Conservation (phyloP, 2,113 vertebrate species). For the Dipodomys stephensi region DNA sequence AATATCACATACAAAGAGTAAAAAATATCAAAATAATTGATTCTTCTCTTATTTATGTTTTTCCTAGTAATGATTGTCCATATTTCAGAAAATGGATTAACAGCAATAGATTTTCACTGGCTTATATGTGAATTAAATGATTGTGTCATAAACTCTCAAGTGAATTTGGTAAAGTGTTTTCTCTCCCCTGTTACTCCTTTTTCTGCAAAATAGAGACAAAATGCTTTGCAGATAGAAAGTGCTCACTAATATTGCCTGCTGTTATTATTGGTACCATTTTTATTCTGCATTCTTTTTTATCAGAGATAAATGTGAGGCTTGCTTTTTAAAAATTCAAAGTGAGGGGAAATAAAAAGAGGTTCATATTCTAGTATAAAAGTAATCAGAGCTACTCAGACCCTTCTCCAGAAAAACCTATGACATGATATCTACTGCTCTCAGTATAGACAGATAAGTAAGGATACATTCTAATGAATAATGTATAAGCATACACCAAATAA, state of each 20-base stretch:
- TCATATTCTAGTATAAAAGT: not conserved
- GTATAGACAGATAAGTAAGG: not conserved
- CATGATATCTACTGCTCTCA: not conserved
- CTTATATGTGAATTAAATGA: not conserved
- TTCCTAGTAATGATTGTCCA: not conserved
- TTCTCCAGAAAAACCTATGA: not conserved
- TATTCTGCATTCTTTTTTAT: not conserved
- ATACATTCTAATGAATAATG: not conserved
- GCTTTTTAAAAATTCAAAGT: not conserved
- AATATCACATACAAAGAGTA: not conserved
- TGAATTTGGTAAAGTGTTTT: not conserved
- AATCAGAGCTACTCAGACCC: accelerated
- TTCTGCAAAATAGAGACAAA: not conserved
- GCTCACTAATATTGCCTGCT: not conserved
- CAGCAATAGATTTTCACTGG: not conserved
- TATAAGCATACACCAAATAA: not conserved
- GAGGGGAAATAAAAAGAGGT: not conserved
- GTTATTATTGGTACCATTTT: not conserved
- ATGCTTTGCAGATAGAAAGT: not conserved
- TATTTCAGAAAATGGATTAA: not conserved
- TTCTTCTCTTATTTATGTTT: not conserved
- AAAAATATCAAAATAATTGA: not conserved
- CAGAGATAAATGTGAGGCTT: not conserved
- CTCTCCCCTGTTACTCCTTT: not conserved
- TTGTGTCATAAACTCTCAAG: not conserved